These are phyloP conservation scores for Meteorus colon DNA, from an alignment of 2,888 invertebrate genomes.

Conservation along the genomic window DNA sequence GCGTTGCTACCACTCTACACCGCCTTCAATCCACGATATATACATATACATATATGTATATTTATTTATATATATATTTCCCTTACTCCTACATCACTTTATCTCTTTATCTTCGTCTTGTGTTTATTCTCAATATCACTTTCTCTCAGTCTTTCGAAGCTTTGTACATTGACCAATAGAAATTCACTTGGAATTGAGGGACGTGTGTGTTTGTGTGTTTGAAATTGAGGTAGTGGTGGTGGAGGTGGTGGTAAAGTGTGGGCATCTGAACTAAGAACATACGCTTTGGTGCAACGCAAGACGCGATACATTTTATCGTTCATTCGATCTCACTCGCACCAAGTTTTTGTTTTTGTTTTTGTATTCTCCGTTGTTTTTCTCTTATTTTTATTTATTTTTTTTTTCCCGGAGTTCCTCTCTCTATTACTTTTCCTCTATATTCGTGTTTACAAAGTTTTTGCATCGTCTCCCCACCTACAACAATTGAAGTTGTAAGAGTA, in stretches of 20 bases:
- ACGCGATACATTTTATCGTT: constrained; percentile 10
- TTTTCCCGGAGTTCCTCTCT: not conserved
- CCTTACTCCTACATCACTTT: not conserved
- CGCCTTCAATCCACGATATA: not conserved
- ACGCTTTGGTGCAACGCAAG: constrained; percentile 13
- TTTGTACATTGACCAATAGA: constrained; percentile 46
- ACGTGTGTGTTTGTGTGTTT: not conserved
- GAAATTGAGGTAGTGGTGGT: not conserved
- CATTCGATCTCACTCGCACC: not conserved
- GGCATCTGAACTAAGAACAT: constrained; percentile 8
- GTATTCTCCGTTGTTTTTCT: not conserved
- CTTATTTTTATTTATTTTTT: not conserved
- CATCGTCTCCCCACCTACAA: not conserved
- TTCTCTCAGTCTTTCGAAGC: constrained; percentile 14
- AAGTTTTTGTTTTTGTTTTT: not conserved
- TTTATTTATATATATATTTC: not conserved
- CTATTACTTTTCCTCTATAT: not conserved
- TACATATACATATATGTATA: not conserved
- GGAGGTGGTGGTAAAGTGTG: not conserved
- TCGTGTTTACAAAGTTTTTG: not conserved
- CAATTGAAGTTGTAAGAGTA: not conserved
- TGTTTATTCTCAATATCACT: constrained; percentile 19
- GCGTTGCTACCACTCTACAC: constrained; percentile 4
- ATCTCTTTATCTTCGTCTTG: constrained; percentile 7
- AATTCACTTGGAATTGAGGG: constrained; percentile 13